phyloP scores from a whole-genome alignment of 2,888 invertebrate genomes.

The Abscondita cerata region DNA sequence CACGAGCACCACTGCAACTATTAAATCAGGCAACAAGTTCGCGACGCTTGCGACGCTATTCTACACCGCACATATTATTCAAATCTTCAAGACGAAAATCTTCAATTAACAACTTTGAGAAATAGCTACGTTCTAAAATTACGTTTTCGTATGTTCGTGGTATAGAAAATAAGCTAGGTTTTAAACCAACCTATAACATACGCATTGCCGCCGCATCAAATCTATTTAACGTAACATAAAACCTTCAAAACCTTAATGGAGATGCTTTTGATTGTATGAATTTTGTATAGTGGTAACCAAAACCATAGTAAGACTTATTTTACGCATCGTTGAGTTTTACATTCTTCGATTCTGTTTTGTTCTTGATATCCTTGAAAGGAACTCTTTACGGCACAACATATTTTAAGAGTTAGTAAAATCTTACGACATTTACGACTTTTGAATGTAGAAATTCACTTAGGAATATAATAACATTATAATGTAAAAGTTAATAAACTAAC shows the following conservation, averaged over 20 bases:
- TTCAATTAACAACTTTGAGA: slow-evolving; percentile 24
- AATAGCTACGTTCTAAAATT: slow-evolving; percentile 11
- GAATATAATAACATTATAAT: slow-evolving; percentile 3
- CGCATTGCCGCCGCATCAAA: slow-evolving; percentile 17
- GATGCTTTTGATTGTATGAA: slow-evolving; percentile 27
- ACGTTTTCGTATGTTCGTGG: background rate
- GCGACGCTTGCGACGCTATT: slow-evolving; percentile 30
- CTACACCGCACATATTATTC: slow-evolving; percentile 27
- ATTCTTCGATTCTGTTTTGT: slow-evolving; percentile 30
- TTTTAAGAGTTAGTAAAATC: slow-evolving; percentile 12
- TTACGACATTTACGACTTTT: slow-evolving; percentile 8
- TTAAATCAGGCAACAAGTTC: slow-evolving; percentile 46
- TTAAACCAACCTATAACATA: slow-evolving; percentile 13
- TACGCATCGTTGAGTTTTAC: slow-evolving; percentile 30
- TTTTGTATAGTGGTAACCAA: slow-evolving; percentile 24
- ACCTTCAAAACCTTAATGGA: slow-evolving; percentile 22
- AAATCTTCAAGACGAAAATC: slow-evolving; percentile 22
- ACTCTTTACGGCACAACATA: slow-evolving; percentile 13
- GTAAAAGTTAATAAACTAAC: slow-evolving; percentile 1
- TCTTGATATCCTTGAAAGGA: slow-evolving; percentile 21
- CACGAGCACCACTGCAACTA: slow-evolving; percentile 42
- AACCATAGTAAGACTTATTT: slow-evolving; percentile 28
- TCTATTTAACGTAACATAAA: slow-evolving; percentile 12
- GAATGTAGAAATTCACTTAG: slow-evolving; percentile 9
- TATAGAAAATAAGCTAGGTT: slow-evolving; percentile 11